Percentiles rank a stretch among this genome's conserved stretches.
These are phyloP conservation scores for Amorpha juglandis DNA, from an alignment of 2,888 invertebrate genomes.

Conservation along the genomic window DNA sequence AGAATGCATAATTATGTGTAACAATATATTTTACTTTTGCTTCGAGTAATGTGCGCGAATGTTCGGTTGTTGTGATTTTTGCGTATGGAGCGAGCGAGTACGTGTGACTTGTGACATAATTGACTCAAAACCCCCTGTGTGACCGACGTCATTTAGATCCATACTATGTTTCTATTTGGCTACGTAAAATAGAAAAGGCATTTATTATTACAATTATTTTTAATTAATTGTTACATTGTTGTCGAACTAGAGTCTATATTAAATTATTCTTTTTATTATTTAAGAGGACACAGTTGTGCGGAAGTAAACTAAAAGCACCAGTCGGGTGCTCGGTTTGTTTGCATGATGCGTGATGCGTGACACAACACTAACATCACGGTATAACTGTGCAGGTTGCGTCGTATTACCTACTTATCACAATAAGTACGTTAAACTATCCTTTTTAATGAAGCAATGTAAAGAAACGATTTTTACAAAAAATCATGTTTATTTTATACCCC, in stretches of 20 bases:
- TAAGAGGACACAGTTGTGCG: slow-evolving; percentile 54
- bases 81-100: slow-evolving; percentile 49
- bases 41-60: slow-evolving; percentile 57
- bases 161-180: slow-evolving; percentile 65
- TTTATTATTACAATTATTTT: slow-evolving; percentile 75
- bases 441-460: not conserved
- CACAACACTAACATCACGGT: slow-evolving; percentile 40
- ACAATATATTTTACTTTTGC: slow-evolving; percentile 67
- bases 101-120: slow-evolving; percentile 49
- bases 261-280: slow-evolving; percentile 76
- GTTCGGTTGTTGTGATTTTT: slow-evolving; percentile 57
- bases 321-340: slow-evolving; percentile 46
- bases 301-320: slow-evolving; percentile 40
- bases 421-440: not conserved
- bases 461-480: not conserved
- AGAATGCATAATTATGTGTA: slow-evolving; percentile 72
- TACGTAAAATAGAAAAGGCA: slow-evolving; percentile 68
- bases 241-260: slow-evolving; percentile 78
- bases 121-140: slow-evolving; percentile 35
- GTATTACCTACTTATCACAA: slow-evolving; percentile 1
- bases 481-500: slow-evolving; percentile 24
- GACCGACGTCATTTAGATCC: slow-evolving; percentile 42
- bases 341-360: slow-evolving; percentile 42
- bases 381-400: slow-evolving; percentile 21
- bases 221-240: slow-evolving; percentile 78